Evolutionary conservation across 2,113 vertebrate species (phyloP).

Genomic region (Xyliphius kryptos): DNA sequence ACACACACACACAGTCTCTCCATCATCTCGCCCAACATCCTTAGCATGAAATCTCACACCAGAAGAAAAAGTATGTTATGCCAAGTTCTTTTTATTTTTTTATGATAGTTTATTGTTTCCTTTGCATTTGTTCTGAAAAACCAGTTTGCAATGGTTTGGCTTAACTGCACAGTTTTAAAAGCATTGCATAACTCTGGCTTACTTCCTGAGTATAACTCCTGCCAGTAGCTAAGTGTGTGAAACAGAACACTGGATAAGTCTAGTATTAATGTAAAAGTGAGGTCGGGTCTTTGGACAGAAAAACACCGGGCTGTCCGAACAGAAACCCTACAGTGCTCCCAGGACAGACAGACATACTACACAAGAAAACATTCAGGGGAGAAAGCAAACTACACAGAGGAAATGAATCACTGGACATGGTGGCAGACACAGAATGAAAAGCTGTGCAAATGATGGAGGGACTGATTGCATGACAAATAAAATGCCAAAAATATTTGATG

Average conservation of each 20-base stretch:
- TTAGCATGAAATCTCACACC: slow-evolving; percentile 10
- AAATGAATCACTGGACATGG: slow-evolving; percentile 15
- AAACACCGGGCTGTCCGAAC: slow-evolving; percentile 33
- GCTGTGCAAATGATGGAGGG: background rate
- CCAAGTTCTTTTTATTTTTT: too few species aligned
- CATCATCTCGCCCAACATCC: slow-evolving; percentile 6
- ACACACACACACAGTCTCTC: slow-evolving; percentile 14
- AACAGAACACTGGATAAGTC: slow-evolving; percentile 31
- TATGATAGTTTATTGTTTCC: background rate
- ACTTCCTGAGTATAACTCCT: slow-evolving; percentile 28
- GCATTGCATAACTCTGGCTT: slow-evolving; percentile 2
- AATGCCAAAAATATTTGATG: too few species aligned
- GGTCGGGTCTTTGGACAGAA: slow-evolving; percentile 27
- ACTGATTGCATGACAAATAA: background rate
- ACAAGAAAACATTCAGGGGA: slow-evolving; percentile 22
- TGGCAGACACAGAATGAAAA: slow-evolving; percentile 10
- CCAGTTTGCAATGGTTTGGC: slow-evolving; percentile 9
- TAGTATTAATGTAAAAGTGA: slow-evolving; percentile 35
- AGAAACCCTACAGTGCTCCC: slow-evolving; percentile 30
- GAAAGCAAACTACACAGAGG: slow-evolving; percentile 15
- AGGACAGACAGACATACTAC: slow-evolving; percentile 26
- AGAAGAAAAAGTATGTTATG: slow-evolving; percentile 8
- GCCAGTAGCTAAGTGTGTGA: slow-evolving; percentile 27
- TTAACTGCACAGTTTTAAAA: slow-evolving; percentile 31
- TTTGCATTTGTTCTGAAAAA: slow-evolving; percentile 5